These are phyloP conservation scores for Adrianichthys oophorus DNA, from an alignment of 2,797 vertebrate species.

Conservation along the genomic window DNA sequence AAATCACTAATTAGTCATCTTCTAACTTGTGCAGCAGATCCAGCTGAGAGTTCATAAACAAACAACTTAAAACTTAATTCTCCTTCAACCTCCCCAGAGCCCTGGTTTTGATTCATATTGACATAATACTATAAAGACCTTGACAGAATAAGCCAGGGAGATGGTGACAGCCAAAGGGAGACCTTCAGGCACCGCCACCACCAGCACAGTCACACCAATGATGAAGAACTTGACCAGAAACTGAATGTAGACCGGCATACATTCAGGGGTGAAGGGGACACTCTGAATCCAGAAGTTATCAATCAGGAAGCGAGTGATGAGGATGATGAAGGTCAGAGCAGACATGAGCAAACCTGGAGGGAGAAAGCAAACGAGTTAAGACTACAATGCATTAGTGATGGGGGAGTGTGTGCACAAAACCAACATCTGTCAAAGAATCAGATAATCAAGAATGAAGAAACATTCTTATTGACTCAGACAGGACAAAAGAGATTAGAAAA, in stretches of 20 bases:
- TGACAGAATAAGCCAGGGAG: slow-evolving; percentile 97
- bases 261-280: slow-evolving; percentile 85
- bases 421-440: too few relatives aligned
- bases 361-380: neutral
- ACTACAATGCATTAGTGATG: too few relatives aligned
- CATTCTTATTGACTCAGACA: neutral
- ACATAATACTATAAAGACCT: slow-evolving; percentile 68
- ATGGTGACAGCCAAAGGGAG: slow-evolving; percentile 98
- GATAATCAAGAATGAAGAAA: neutral
- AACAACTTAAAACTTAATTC: too few relatives aligned
- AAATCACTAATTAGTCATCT: too few relatives aligned
- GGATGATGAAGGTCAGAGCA: slow-evolving; percentile 90
- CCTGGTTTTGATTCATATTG: neutral
- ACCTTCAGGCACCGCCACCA: slow-evolving; percentile 97
- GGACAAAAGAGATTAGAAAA: neutral
- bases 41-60: too few relatives aligned
- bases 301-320: slow-evolving; percentile 91
- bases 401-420: too few relatives aligned
- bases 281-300: slow-evolving; percentile 94
- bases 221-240: slow-evolving; percentile 99
- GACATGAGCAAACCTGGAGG: slow-evolving; percentile 94
- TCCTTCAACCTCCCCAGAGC: too few relatives aligned
- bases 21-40: too few relatives aligned
- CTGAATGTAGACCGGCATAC: slow-evolving; percentile 91
- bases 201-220: slow-evolving; percentile 96